phyloP scores from a whole-genome alignment of 2,113 vertebrate genomes.

The Pimephales promelas region DNA sequence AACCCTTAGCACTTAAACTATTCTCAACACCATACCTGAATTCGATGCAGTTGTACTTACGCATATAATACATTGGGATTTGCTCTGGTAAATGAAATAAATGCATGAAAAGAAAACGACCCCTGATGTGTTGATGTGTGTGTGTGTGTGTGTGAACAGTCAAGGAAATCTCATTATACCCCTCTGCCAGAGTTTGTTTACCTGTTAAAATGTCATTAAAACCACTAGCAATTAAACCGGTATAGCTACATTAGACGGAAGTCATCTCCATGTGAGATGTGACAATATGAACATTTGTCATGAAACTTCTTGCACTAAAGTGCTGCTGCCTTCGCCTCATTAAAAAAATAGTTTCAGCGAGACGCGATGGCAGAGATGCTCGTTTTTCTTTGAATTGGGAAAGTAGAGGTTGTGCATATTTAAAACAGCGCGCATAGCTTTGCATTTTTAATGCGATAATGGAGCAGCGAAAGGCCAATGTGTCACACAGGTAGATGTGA shows the following conservation, averaged over 20 bases:
- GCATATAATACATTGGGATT: not conserved
- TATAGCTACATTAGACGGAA: constrained; percentile 6
- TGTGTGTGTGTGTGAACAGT: not conserved
- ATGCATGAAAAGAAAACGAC: not conserved
- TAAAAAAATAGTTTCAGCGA: constrained; percentile 26
- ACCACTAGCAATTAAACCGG: constrained; percentile 10
- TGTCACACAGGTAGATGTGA: constrained; percentile 32
- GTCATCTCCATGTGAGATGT: not conserved
- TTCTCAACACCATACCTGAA: no score
- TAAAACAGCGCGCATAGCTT: constrained; percentile 3
- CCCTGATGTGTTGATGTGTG: not conserved
- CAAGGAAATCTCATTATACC: not conserved
- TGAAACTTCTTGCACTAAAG: constrained; percentile 12
- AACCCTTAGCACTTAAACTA: no score
- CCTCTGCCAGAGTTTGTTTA: constrained; percentile 31
- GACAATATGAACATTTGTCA: constrained; percentile 10
- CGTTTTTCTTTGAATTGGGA: not conserved
- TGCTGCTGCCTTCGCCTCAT: constrained; percentile 28
- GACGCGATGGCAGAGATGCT: not conserved
- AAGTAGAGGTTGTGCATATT: constrained; percentile 24
- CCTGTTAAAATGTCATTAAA: constrained; percentile 29
- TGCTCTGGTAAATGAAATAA: not conserved
- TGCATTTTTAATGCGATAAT: constrained; percentile 33
- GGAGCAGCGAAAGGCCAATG: constrained; percentile 26
- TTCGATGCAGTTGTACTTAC: not conserved